Conservation (phyloP, 92 coral and sea anemone species). For the Chrysogorgia sp. region DNA sequence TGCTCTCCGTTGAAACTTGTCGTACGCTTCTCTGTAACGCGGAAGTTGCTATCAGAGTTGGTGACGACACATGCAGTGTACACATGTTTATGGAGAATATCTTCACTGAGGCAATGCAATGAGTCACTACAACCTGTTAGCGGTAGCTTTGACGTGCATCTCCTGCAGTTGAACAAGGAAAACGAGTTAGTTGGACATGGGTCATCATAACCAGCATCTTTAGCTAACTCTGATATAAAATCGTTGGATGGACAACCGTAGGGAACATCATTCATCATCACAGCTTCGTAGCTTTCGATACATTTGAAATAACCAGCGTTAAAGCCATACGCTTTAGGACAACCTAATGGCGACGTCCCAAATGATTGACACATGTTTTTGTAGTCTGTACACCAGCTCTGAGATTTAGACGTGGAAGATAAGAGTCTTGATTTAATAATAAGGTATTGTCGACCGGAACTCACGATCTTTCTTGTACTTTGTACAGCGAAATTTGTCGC, state of each 20-base stretch:
- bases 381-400: constrained; percentile 65
- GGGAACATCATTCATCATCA: constrained; percentile 47
- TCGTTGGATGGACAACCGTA: constrained; percentile 55
- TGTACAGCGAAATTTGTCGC: not conserved
- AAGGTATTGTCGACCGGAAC: constrained; percentile 52
- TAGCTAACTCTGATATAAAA: constrained; percentile 55
- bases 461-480: not conserved
- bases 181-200: constrained; percentile 59
- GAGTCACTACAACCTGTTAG: constrained; percentile 8
- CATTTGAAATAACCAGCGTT: constrained; percentile 5
- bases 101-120: constrained; percentile 19
- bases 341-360: constrained; percentile 61
- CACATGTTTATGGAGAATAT: not conserved
- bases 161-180: constrained; percentile 52
- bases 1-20: constrained; percentile 25
- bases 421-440: constrained; percentile 52
- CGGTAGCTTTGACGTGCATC: constrained; percentile 41
- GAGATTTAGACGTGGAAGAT: constrained; percentile 29
- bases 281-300: constrained; percentile 41
- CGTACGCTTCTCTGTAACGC: constrained; percentile 24
- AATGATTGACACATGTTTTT: constrained; percentile 58
- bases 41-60: constrained; percentile 63
- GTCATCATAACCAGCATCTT: constrained; percentile 50
- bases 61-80: constrained; percentile 57
- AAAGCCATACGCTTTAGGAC: constrained; percentile 24